Evolutionary conservation across 2,888 invertebrate species (phyloP).

Genomic region (Fragum sueziense): DNA sequence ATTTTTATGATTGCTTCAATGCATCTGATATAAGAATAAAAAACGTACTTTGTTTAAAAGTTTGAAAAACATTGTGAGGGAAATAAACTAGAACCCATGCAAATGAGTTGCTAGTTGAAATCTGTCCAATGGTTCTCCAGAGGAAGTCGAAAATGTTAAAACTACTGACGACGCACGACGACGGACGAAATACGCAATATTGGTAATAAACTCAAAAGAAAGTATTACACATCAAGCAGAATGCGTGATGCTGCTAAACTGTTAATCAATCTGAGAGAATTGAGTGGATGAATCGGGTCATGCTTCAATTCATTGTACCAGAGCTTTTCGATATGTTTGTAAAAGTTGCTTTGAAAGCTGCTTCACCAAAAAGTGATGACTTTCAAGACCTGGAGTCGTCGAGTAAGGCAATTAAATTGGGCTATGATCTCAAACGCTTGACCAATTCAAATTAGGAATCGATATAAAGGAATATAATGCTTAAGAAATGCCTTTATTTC

Average conservation of each 20-base stretch:
- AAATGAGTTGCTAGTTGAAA: no score
- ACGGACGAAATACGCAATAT: no score
- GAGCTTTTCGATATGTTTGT: background rate
- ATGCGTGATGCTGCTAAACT: slow-evolving; percentile 7
- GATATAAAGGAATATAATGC: background rate
- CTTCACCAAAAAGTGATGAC: slow-evolving; percentile 49
- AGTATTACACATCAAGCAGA: background rate
- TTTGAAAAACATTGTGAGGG: no score
- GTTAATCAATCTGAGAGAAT: slow-evolving; percentile 4
- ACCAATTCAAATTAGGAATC: background rate
- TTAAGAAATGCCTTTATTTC: background rate
- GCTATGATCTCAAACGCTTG: slow-evolving; percentile 51
- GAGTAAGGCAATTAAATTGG: slow-evolving; percentile 49
- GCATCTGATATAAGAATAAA: no score
- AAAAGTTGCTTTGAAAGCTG: slow-evolving; percentile 20
- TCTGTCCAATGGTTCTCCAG: no score
- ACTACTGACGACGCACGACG: no score
- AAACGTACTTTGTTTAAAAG: no score
- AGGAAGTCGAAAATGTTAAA: no score
- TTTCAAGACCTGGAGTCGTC: slow-evolving; percentile 47
- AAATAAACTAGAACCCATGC: no score
- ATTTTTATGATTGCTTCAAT: no score
- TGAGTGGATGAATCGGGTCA: background rate
- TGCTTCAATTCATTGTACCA: background rate
- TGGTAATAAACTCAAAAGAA: slow-evolving; percentile 10